A percentile compares a stretch with the other conserved stretches of the same genome.
Conservation (phyloP, 1,140 invertebrate genomes). For the Pseudomyrmex dendroicus region DNA sequence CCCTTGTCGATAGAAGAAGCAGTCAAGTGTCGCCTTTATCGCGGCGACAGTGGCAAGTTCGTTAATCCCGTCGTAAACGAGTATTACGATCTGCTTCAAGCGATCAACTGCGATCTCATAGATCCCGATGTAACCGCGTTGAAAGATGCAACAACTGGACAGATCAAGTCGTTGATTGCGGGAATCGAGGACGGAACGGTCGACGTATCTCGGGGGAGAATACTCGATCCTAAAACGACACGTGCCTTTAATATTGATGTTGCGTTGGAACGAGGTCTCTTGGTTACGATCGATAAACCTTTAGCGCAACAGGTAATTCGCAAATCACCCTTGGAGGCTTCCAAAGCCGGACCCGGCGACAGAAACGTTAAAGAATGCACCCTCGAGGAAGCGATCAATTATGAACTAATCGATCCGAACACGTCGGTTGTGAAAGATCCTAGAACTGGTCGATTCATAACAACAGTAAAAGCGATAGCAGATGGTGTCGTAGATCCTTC, state of each 20-base stretch:
- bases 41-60: slow-evolving; percentile 91
- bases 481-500: slow-evolving; percentile 90
- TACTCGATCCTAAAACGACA: slow-evolving; percentile 92
- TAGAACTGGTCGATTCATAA: slow-evolving; percentile 90
- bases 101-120: slow-evolving; percentile 90
- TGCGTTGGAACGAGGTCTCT: slow-evolving; percentile 90
- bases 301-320: slow-evolving; percentile 83
- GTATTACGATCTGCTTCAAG: slow-evolving; percentile 89
- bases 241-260: slow-evolving; percentile 90
- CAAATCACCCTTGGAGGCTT: slow-evolving; percentile 68
- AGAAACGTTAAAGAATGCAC: slow-evolving; percentile 87
- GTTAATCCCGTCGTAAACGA: slow-evolving; percentile 90
- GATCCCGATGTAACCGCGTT: slow-evolving; percentile 91
- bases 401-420: slow-evolving; percentile 91
- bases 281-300: slow-evolving; percentile 90
- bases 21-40: slow-evolving; percentile 91
- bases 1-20: slow-evolving; percentile 92
- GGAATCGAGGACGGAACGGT: slow-evolving; percentile 93
- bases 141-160: slow-evolving; percentile 90
- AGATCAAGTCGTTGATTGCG: slow-evolving; percentile 89
- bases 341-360: slow-evolving; percentile 41
- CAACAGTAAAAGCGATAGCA: slow-evolving; percentile 89
- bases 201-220: slow-evolving; percentile 90
- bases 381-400: slow-evolving; percentile 91
- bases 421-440: slow-evolving; percentile 92